phyloP scores from a whole-genome alignment of 2,888 invertebrate genomes.

The Mechanitis messenoides region DNA sequence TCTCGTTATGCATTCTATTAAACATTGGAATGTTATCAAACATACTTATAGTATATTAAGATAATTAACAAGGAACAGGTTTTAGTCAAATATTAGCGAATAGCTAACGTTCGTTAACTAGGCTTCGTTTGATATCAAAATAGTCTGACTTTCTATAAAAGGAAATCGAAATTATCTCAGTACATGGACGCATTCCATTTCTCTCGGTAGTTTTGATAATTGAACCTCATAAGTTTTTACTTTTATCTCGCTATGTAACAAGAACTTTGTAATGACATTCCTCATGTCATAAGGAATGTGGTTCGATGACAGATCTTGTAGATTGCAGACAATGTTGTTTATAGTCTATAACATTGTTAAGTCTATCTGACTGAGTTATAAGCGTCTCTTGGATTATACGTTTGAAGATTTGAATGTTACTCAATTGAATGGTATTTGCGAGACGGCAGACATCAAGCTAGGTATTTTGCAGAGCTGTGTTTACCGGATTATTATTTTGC shows the following conservation, averaged over 20 bases:
- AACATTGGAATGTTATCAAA: too few relatives aligned
- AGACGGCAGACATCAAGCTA: conserved; percentile 23
- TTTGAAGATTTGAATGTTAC: conserved; percentile 16
- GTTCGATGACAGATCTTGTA: conserved; percentile 17
- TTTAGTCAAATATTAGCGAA: conserved; percentile 42
- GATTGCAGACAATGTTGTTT: conserved; percentile 10
- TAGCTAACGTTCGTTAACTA: conserved; percentile 44
- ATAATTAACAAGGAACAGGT: conserved; percentile 43
- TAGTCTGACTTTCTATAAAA: conserved; percentile 75
- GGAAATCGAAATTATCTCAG: conserved; percentile 74
- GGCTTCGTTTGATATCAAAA: conserved; percentile 50
- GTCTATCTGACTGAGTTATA: neutral
- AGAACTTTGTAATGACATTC: conserved; percentile 47
- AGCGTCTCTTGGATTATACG: conserved; percentile 11
- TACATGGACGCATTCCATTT: conserved; percentile 66
- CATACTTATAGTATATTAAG: conserved; percentile 22
- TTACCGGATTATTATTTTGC: conserved; percentile 55
- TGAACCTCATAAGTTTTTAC: conserved; percentile 57
- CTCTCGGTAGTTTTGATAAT: conserved; percentile 68
- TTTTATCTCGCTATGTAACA: conserved; percentile 47
- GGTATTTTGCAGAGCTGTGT: conserved; percentile 26
- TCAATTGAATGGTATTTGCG: conserved; percentile 40
- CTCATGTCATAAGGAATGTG: conserved; percentile 35
- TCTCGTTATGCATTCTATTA: too few relatives aligned
- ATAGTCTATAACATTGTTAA: neutral